Conservation (phyloP, 2,888 invertebrate species). For the Physocephala rufipes region DNA sequence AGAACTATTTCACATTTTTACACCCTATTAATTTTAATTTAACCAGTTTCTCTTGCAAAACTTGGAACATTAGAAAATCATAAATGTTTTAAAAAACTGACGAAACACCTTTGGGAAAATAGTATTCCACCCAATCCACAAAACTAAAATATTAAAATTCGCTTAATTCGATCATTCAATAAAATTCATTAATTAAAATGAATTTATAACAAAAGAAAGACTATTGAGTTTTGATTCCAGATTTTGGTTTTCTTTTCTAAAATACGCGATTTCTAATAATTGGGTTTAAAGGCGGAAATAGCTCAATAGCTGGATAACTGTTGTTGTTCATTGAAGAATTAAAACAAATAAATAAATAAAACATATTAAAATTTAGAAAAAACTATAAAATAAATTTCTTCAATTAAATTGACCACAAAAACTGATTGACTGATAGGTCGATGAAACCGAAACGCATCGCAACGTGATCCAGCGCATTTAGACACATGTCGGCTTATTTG, state of each 20-base stretch:
- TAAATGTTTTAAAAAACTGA: neutral
- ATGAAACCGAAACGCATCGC: constrained; percentile 16
- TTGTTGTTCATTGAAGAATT: neutral
- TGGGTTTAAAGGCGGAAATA: no score
- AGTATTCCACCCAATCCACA: no score
- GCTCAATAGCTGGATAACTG: neutral
- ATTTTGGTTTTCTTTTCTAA: neutral
- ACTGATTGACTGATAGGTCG: constrained; percentile 10
- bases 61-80: no score
- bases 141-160: no score
- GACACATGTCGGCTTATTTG: constrained; percentile 63
- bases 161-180: no score
- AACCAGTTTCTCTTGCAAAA: no score
- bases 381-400: neutral
- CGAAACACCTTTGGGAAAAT: no score
- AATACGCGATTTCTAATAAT: neutral
- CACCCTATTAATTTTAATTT: no score
- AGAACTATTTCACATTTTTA: no score
- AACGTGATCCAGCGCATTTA: constrained; percentile 45
- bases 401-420: constrained; percentile 17
- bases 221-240: no score
- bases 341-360: neutral
- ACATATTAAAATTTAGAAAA: neutral
- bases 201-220: no score
- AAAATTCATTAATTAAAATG: no score